phyloP scores from a whole-genome alignment of 2,888 invertebrate species.

The Apodemia duryi region DNA sequence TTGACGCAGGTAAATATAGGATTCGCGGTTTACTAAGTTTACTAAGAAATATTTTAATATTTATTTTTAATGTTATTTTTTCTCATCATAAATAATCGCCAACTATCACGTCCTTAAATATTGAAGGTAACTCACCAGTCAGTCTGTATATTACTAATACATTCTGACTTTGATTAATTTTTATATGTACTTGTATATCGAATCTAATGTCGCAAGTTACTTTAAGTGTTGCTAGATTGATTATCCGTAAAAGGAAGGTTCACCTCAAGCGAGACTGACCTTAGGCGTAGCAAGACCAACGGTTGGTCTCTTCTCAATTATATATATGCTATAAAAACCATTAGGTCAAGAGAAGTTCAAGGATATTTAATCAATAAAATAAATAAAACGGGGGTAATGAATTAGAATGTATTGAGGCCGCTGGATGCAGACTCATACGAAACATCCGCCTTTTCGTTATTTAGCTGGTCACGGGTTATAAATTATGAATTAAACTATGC shows the following conservation, averaged over 20 bases:
- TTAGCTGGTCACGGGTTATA: slow-evolving; percentile 6
- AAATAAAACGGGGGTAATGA: background rate
- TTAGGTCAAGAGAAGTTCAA: slow-evolving; percentile 10
- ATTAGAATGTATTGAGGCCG: slow-evolving; percentile 13
- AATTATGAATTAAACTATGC: slow-evolving; percentile 2
- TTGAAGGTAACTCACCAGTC: too few relatives aligned
- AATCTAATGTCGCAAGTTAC: too few relatives aligned
- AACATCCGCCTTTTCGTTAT: slow-evolving; percentile 12
- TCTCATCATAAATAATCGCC: too few relatives aligned
- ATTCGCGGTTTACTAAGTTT: too few relatives aligned
- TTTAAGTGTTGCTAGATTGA: background rate
- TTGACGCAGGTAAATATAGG: too few relatives aligned
- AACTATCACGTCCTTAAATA: too few relatives aligned
- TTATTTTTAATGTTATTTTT: too few relatives aligned
- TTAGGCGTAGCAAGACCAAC: background rate
- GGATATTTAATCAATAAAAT: slow-evolving; percentile 6
- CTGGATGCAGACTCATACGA: slow-evolving; percentile 4
- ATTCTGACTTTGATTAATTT: too few relatives aligned
- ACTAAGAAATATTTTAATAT: too few relatives aligned
- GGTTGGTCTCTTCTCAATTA: background rate
- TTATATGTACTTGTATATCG: too few relatives aligned
- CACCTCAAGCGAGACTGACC: slow-evolving; percentile 3
- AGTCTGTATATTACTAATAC: too few relatives aligned
- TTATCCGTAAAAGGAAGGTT: slow-evolving; percentile 1
- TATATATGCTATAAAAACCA: background rate